These are phyloP conservation scores for Sarcophaga caerulescens DNA, from an alignment of 2,888 invertebrate genomes.

Conservation along the genomic window DNA sequence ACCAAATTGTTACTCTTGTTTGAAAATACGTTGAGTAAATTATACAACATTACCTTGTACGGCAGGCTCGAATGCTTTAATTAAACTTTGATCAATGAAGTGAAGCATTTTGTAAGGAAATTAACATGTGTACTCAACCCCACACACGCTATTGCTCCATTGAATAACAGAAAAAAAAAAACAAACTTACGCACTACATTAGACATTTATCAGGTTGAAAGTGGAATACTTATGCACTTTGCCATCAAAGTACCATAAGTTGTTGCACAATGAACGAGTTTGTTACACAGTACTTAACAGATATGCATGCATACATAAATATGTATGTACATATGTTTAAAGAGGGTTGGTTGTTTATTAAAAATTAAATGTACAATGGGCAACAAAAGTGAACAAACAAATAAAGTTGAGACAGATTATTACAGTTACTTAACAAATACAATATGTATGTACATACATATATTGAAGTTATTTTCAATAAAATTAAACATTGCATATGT, in stretches of 20 bases:
- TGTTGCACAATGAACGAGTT: constrained; percentile 8
- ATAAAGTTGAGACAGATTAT: too few relatives aligned
- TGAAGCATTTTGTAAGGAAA: constrained; percentile 42
- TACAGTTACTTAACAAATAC: too few relatives aligned
- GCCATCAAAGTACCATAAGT: constrained; percentile 37
- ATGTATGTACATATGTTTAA: too few relatives aligned
- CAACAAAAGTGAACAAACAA: constrained; percentile 1
- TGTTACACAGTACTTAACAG: constrained; percentile 19
- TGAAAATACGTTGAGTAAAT: not conserved
- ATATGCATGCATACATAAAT: too few relatives aligned
- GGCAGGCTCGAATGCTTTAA: constrained; percentile 43
- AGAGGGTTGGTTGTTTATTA: too few relatives aligned
- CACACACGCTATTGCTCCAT: not conserved
- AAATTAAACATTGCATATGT: too few relatives aligned
- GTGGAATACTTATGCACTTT: not conserved
- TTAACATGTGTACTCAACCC: constrained; percentile 20
- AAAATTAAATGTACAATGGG: not conserved
- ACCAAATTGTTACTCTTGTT: not conserved
- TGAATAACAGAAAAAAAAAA: too few relatives aligned
- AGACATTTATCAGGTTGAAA: too few relatives aligned
- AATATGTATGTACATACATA: too few relatives aligned
- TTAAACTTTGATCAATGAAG: constrained; percentile 63
- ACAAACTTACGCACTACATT: too few relatives aligned
- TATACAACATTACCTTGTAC: constrained; percentile 1
- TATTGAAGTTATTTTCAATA: too few relatives aligned